A percentile compares a stretch with the other conserved stretches of the same genome.
phyloP scores from a whole-genome alignment of 2,797 vertebrate genomes.

The Schizothorax lantsangensis region DNA sequence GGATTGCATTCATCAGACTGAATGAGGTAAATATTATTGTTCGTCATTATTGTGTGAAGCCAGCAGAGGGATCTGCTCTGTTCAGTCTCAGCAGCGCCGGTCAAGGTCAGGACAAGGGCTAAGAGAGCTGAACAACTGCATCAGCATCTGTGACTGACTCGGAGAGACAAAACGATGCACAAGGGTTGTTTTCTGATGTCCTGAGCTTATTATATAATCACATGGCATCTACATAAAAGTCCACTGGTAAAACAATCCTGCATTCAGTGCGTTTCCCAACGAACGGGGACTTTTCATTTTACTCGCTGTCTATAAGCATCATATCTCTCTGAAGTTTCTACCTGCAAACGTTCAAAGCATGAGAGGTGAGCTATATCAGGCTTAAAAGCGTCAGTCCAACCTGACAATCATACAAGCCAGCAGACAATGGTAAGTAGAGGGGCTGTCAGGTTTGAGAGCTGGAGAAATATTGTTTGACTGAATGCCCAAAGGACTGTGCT shows the following conservation, averaged over 20 bases:
- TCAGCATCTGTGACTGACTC: not conserved
- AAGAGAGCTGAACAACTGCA: slow-evolving; percentile 29
- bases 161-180: not conserved
- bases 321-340: slow-evolving; percentile 18
- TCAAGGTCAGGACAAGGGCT: slow-evolving; percentile 51
- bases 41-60: not conserved
- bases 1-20: not conserved
- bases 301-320: not conserved
- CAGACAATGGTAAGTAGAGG: slow-evolving; percentile 17
- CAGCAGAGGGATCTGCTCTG: slow-evolving; percentile 46
- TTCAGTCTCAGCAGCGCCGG: slow-evolving; percentile 10
- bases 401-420: slow-evolving; percentile 45
- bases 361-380: slow-evolving; percentile 33
- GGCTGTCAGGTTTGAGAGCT: slow-evolving; percentile 19
- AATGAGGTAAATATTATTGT: slow-evolving; percentile 6
- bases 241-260: slow-evolving; percentile 4
- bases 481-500: slow-evolving; percentile 39
- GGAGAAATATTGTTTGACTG: slow-evolving; percentile 30
- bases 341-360: slow-evolving; percentile 47
- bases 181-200: not conserved
- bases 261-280: not conserved
- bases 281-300: not conserved
- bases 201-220: not conserved
- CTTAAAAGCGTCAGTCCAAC: slow-evolving; percentile 37
- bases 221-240: slow-evolving; percentile 1